Percentiles rank a stretch among this genome's conserved stretches.
Conservation (phyloP, 2,797 vertebrate genomes). For the Orestias chungarensis region DNA sequence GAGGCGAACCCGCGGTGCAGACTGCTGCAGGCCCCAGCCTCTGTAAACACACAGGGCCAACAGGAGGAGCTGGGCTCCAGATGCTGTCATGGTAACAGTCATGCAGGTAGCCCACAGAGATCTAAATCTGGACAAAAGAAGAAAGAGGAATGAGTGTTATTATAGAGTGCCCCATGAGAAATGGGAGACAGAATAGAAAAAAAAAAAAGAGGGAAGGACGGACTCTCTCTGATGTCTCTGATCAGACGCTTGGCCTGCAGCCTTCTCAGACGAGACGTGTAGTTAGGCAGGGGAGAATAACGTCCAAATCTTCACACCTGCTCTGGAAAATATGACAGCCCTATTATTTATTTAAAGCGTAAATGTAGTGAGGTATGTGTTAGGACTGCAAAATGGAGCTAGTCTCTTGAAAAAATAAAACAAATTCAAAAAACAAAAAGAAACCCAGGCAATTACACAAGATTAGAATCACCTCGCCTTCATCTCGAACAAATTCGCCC, state of each 20-base stretch:
- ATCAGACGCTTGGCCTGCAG: conserved; percentile 75
- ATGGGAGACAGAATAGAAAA: conserved; percentile 68
- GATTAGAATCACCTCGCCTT: conserved; percentile 22
- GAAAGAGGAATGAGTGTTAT: conserved; percentile 73
- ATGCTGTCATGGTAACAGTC: conserved; percentile 78
- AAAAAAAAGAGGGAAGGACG: conserved; percentile 50
- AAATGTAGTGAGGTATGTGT: conserved; percentile 60
- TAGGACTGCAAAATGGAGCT: conserved; percentile 50
- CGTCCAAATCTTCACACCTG: conserved; percentile 75
- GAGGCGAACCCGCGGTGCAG: conserved; percentile 79
- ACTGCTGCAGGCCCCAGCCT: conserved; percentile 75
- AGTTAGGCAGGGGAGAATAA: conserved; percentile 65
- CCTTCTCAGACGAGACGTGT: conserved; percentile 55
- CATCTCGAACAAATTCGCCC: conserved; percentile 18
- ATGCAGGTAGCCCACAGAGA: conserved; percentile 77
- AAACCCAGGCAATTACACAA: conserved; percentile 26
- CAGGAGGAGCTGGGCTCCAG: conserved; percentile 76
- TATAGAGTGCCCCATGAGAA: conserved; percentile 73
- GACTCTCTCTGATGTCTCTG: conserved; percentile 66
- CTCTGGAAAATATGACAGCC: conserved; percentile 72
- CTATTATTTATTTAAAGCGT: conserved; percentile 77
- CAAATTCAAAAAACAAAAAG: conserved; percentile 4
- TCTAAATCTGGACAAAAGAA: conserved; percentile 76
- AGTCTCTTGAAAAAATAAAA: conserved; percentile 31
- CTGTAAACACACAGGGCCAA: conserved; percentile 76